Conservation (phyloP, 2,888 invertebrate species). For the Autographa pulchrina region DNA sequence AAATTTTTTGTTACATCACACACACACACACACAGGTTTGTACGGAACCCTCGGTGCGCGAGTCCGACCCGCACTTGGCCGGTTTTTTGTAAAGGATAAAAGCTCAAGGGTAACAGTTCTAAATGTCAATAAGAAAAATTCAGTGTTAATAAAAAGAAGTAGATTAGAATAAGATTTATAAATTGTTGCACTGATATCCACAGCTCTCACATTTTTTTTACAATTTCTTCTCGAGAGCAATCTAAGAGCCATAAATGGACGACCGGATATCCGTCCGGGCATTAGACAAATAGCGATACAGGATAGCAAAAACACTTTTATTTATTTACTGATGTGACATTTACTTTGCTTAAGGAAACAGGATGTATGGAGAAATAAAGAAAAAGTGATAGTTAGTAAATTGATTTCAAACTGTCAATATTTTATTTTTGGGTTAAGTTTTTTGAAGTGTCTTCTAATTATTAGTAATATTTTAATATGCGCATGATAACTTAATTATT, state of each 20-base stretch:
- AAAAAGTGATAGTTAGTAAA: neutral
- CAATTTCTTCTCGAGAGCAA: neutral
- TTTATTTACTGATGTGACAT: neutral
- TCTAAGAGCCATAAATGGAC: neutral
- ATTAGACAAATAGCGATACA: conserved; percentile 1
- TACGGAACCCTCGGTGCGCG: too few species aligned
- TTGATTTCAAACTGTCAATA: neutral
- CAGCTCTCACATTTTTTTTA: neutral
- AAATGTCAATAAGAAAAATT: too few species aligned
- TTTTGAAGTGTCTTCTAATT: too few species aligned
- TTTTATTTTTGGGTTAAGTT: neutral
- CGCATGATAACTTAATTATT: too few species aligned
- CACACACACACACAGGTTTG: too few species aligned
- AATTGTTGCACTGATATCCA: neutral
- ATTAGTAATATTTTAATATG: too few species aligned
- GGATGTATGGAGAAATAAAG: neutral
- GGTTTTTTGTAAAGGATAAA: too few species aligned
- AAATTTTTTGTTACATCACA: too few species aligned
- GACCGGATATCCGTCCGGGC: neutral
- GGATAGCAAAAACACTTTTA: conserved; percentile 1
- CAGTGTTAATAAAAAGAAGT: too few species aligned
- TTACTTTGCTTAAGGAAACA: neutral
- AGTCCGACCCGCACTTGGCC: too few species aligned
- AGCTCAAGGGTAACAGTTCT: too few species aligned
- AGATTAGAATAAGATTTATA: too few species aligned